Percentiles rank a stretch among this genome's conserved stretches.
phyloP scores from a whole-genome alignment of 1,140 invertebrate genomes.

The Triops longicaudatus region DNA sequence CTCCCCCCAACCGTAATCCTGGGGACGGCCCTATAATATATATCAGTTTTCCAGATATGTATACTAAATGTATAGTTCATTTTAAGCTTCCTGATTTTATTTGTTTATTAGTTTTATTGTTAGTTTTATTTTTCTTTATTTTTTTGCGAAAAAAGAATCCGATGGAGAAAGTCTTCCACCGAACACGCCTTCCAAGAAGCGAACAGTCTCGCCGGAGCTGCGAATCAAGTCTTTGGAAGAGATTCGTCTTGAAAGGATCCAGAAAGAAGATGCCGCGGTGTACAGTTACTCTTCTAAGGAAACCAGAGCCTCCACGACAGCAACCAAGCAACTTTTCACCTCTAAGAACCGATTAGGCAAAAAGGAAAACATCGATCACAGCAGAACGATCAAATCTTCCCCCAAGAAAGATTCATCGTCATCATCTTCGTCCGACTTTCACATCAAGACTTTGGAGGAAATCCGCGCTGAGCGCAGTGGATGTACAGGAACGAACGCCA shows the following conservation, averaged over 20 bases:
- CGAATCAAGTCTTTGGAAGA: slow-evolving; percentile 56
- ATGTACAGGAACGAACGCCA: not conserved
- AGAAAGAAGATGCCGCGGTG: slow-evolving; percentile 55
- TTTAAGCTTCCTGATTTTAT: no score
- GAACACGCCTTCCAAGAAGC: slow-evolving; percentile 48
- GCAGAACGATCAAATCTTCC: not conserved
- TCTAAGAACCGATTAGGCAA: slow-evolving; percentile 25
- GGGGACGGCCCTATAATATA: no score
- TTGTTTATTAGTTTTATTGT: not conserved
- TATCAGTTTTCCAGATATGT: no score
- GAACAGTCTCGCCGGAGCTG: slow-evolving; percentile 33
- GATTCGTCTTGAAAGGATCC: slow-evolving; percentile 55
- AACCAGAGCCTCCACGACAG: not conserved
- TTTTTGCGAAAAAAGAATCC: slow-evolving; percentile 64
- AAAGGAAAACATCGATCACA: slow-evolving; percentile 27
- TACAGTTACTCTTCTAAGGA: slow-evolving; percentile 33
- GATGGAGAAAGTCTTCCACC: slow-evolving; percentile 55
- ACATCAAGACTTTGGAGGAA: slow-evolving; percentile 41
- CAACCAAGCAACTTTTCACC: slow-evolving; percentile 21
- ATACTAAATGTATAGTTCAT: no score
- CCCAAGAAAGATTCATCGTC: not conserved
- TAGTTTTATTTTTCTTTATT: slow-evolving; percentile 43
- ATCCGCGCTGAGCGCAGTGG: slow-evolving; percentile 35
- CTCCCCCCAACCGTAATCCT: no score
- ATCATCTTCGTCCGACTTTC: slow-evolving; percentile 34